phyloP scores from a whole-genome alignment of 2,888 invertebrate genomes.

The Lepidocyrtoides sp. region DNA sequence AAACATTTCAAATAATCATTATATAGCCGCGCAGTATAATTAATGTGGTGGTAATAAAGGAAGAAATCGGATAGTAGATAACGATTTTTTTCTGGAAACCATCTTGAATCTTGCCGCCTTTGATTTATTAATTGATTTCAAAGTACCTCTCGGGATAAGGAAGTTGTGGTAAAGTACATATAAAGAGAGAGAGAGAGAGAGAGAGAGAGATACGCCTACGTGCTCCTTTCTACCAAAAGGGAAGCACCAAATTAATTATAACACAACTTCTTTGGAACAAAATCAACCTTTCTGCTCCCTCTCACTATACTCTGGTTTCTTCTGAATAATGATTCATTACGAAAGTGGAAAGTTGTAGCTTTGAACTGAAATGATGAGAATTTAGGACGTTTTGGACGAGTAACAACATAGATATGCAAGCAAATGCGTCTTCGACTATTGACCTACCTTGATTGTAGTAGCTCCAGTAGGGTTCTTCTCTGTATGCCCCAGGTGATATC shows the following conservation, averaged over 20 bases:
- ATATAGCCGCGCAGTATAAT: too few relatives aligned
- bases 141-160: neutral
- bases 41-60: neutral
- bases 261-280: neutral
- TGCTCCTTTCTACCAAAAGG: neutral
- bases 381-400: neutral
- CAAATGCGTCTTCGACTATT: neutral
- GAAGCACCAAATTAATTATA: neutral
- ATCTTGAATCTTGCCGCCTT: neutral
- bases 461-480: conserved; percentile 83
- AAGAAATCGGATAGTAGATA: too few relatives aligned
- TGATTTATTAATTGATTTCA: neutral
- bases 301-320: neutral
- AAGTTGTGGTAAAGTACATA: neutral
- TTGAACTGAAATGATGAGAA: neutral
- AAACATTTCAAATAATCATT: too few relatives aligned
- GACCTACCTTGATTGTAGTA: conserved; percentile 83
- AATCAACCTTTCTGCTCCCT: neutral
- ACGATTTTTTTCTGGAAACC: neutral
- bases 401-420: neutral
- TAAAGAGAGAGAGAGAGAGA: neutral
- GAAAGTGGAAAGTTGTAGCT: neutral
- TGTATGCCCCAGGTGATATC: conserved; percentile 81
- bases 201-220: too few relatives aligned
- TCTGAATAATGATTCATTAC: neutral